phyloP scores from a whole-genome alignment of 2,797 vertebrate genomes.

The Helarctos malayanus region DNA sequence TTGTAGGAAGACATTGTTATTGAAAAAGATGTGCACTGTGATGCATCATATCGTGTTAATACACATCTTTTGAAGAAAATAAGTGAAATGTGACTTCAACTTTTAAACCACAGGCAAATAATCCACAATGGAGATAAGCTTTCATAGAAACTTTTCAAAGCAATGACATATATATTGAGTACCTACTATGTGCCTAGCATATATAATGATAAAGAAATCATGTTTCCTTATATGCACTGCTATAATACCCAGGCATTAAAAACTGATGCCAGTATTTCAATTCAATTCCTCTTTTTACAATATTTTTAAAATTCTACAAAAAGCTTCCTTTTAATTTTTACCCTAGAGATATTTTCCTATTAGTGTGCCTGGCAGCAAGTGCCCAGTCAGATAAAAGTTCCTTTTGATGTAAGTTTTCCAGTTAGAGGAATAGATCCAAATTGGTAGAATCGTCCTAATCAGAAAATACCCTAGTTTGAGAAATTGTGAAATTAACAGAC shows the following conservation, averaged over 20 bases:
- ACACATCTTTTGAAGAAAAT: slow-evolving; percentile 15
- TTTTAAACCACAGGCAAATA: slow-evolving; percentile 52
- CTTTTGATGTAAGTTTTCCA: slow-evolving; percentile 51
- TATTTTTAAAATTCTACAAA: slow-evolving; percentile 48
- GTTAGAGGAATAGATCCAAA: neutral
- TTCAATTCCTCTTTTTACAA: slow-evolving; percentile 24
- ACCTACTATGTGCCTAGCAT: neutral
- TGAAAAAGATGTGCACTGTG: neutral
- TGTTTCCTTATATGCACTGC: neutral
- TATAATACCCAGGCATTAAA: neutral
- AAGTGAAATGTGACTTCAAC: slow-evolving; percentile 10
- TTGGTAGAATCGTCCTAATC: slow-evolving; percentile 1
- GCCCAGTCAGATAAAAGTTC: slow-evolving; percentile 36
- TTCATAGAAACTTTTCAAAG: slow-evolving; percentile 54
- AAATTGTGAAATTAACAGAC: slow-evolving; percentile 53
- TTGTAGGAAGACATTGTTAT: neutral
- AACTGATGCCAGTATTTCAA: neutral
- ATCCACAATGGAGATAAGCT: neutral
- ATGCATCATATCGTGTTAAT: neutral
- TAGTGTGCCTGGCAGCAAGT: neutral
- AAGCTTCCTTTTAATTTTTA: slow-evolving; percentile 46
- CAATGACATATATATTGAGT: neutral
- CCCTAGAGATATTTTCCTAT: slow-evolving; percentile 54
- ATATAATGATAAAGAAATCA: neutral
- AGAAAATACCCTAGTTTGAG: slow-evolving; percentile 15